Conservation (phyloP, 2,113 vertebrate species). For the Myrmophylax atrothorax region DNA sequence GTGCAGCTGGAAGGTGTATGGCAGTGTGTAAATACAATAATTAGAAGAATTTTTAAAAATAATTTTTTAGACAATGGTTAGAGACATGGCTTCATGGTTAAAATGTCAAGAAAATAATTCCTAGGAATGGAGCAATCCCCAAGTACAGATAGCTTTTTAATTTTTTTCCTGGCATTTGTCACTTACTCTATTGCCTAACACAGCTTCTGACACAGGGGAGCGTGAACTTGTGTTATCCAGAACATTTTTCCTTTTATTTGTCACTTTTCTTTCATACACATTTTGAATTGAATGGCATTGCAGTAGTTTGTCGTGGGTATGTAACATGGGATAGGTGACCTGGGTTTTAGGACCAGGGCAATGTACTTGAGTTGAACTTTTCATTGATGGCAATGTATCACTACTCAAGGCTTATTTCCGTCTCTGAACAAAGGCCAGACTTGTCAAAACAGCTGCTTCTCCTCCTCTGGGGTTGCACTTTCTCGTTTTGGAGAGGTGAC, state of each 20-base stretch:
- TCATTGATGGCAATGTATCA: constrained; percentile 10
- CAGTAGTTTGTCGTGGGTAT: neutral
- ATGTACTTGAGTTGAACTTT: neutral
- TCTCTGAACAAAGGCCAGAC: constrained; percentile 36
- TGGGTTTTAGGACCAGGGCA: neutral
- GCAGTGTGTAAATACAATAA: neutral
- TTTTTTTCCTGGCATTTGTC: constrained; percentile 15
- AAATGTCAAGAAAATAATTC: neutral
- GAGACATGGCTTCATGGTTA: neutral
- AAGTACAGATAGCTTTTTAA: neutral
- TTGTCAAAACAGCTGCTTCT: constrained; percentile 17
- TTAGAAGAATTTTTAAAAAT: neutral
- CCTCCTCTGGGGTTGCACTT: constrained; percentile 5
- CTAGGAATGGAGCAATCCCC: neutral
- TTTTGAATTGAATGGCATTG: neutral
- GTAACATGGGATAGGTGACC: neutral
- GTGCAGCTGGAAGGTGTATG: neutral
- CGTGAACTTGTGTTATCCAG: neutral
- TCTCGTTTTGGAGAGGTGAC: neutral
- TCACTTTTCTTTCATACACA: neutral
- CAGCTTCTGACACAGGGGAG: neutral
- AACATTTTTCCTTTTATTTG: neutral
- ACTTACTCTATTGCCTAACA: neutral
- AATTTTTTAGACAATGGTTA: neutral
- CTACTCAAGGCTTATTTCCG: neutral